Conservation (phyloP, 2,888 invertebrate genomes). For the Blastobasis lacticolella region DNA sequence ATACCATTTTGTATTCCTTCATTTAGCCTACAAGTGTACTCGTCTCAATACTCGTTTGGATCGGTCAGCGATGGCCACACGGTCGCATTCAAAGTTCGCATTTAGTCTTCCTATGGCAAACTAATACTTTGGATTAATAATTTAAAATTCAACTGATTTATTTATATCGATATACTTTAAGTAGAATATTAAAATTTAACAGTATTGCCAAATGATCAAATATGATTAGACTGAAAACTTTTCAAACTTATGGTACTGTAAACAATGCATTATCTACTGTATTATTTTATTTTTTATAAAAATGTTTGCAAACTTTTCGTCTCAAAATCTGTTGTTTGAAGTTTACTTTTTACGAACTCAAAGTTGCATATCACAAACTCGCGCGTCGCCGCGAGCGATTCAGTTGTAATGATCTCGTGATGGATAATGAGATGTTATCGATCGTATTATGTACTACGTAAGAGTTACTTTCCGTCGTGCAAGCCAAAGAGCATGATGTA, state of each 20-base stretch:
- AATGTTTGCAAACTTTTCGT: constrained; percentile 20
- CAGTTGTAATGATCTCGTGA: constrained; percentile 63
- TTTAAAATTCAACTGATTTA: constrained; percentile 31
- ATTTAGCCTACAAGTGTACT: background rate
- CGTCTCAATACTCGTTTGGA: too few relatives aligned
- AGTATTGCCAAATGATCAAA: constrained; percentile 73
- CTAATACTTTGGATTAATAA: constrained; percentile 30
- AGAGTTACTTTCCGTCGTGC: constrained; percentile 65
- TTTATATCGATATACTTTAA: constrained; percentile 44
- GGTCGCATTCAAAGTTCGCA: constrained; percentile 36
- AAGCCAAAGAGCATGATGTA: constrained; percentile 74
- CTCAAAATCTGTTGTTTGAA: constrained; percentile 19
- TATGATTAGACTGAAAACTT: constrained; percentile 65
- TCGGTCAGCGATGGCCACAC: too few relatives aligned
- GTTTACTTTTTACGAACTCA: constrained; percentile 28
- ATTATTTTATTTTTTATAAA: constrained; percentile 17
- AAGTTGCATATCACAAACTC: constrained; percentile 57
- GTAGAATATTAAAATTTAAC: constrained; percentile 51
- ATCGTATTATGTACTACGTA: constrained; percentile 35
- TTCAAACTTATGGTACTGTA: constrained; percentile 33
- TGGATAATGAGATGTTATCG: constrained; percentile 54
- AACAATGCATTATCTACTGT: constrained; percentile 27
- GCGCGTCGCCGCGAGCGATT: constrained; percentile 36
- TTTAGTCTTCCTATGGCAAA: constrained; percentile 64
- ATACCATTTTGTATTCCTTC: constrained; percentile 59